phyloP scores from a whole-genome alignment of 2,113 vertebrate species.

The Vidua chalybeata region DNA sequence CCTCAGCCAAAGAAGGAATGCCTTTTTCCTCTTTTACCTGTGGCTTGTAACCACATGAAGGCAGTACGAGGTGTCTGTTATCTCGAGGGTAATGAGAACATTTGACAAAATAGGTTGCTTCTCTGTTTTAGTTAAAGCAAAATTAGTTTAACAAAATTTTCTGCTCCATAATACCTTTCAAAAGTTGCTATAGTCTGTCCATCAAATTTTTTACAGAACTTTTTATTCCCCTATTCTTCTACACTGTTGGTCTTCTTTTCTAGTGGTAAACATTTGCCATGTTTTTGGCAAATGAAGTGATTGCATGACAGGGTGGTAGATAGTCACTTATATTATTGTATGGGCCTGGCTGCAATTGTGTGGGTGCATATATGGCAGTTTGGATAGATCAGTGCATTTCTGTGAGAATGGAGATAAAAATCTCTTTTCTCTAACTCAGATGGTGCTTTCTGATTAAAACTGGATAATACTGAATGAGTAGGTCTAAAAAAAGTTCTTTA shows the following conservation, averaged over 20 bases:
- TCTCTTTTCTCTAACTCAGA: background rate
- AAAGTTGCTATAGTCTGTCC: background rate
- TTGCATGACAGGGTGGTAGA: background rate
- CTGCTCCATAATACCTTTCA: background rate
- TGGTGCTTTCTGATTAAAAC: background rate
- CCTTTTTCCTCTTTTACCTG: background rate
- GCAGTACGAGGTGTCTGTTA: background rate
- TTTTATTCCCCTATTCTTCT: background rate
- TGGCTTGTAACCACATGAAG: background rate
- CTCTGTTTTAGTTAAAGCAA: background rate
- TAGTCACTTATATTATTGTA: background rate
- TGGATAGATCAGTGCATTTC: background rate
- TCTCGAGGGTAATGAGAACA: background rate
- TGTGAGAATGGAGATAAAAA: background rate
- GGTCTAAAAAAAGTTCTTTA: background rate
- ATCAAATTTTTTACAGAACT: background rate
- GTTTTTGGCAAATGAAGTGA: background rate
- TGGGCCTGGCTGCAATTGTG: background rate
- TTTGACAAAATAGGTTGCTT: background rate
- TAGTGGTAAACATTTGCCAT: background rate
- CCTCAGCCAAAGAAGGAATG: background rate
- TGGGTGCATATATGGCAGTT: background rate
- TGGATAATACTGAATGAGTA: background rate
- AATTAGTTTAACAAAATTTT: background rate
- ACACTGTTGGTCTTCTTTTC: background rate